A percentile compares a stretch with the other conserved stretches of the same genome.
Evolutionary conservation across 2,113 vertebrate species (phyloP).

Genomic region (Pangasianodon gigas): DNA sequence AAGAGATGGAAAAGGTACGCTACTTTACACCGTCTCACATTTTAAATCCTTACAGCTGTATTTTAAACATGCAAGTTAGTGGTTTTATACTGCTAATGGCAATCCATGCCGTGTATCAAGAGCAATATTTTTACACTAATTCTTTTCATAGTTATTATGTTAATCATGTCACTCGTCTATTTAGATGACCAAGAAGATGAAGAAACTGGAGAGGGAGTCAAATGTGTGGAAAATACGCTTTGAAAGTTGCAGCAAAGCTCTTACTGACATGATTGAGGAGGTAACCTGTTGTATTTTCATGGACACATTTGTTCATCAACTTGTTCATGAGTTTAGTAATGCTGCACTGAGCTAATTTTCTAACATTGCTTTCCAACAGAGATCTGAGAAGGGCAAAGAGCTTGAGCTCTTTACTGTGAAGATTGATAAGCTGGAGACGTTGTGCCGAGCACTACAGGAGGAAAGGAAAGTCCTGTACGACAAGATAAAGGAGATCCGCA

Average conservation of each 20-base stretch:
- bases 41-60: background rate
- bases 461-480: constrained; percentile 87
- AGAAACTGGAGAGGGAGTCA: constrained; percentile 92
- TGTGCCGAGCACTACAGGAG: constrained; percentile 89
- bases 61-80: background rate
- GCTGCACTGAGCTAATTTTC: background rate
- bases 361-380: constrained; percentile 55
- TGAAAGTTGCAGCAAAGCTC: constrained; percentile 93
- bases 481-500: constrained; percentile 86
- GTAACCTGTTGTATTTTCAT: constrained; percentile 62
- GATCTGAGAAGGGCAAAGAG: constrained; percentile 78
- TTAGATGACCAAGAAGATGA: constrained; percentile 96
- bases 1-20: constrained; percentile 90
- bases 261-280: constrained; percentile 93
- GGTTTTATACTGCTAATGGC: background rate
- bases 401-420: constrained; percentile 88
- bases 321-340: too few relatives aligned
- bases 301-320: too few relatives aligned
- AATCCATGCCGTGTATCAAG: background rate
- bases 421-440: constrained; percentile 90
- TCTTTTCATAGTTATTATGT: background rate
- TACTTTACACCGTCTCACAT: constrained; percentile 64
- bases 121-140: background rate
- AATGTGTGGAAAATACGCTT: constrained; percentile 91
- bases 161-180: background rate